Evolutionary conservation across 2,888 invertebrate species (phyloP).

Genomic region (Drosophila melanosoma): DNA sequence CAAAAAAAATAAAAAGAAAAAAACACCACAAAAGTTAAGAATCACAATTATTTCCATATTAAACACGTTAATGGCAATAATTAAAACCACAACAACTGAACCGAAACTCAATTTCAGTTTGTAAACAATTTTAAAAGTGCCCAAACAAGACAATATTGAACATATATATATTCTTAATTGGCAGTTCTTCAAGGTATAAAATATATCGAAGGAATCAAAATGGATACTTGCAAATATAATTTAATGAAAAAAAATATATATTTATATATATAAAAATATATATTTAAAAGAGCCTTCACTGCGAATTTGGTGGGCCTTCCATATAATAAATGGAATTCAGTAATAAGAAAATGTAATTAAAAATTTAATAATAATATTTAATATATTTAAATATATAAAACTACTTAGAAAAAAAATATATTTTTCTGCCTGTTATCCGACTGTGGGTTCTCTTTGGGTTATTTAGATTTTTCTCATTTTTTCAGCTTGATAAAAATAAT

Average conservation of each 20-base stretch:
- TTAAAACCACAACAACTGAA: not conserved
- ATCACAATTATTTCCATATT: not conserved
- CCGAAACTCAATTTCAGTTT: not conserved
- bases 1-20: no score
- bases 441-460: not conserved
- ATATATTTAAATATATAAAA: not conserved
- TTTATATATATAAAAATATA: not conserved
- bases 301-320: not conserved
- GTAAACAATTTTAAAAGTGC: not conserved
- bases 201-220: not conserved
- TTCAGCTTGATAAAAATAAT: constrained; percentile 4
- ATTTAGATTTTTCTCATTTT: not conserved
- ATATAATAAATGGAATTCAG: no score
- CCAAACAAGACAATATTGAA: not conserved
- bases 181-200: not conserved
- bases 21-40: not conserved
- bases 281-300: no score
- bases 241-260: not conserved
- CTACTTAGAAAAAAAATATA: not conserved
- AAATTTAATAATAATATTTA: not conserved
- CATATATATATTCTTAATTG: not conserved
- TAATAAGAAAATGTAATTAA: no score
- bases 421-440: not conserved
- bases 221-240: rapidly evolving
- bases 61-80: not conserved